Percentiles rank a stretch among this genome's conserved stretches.
phyloP scores from a whole-genome alignment of 2,888 invertebrate species.

The Aphodius sticticus region DNA sequence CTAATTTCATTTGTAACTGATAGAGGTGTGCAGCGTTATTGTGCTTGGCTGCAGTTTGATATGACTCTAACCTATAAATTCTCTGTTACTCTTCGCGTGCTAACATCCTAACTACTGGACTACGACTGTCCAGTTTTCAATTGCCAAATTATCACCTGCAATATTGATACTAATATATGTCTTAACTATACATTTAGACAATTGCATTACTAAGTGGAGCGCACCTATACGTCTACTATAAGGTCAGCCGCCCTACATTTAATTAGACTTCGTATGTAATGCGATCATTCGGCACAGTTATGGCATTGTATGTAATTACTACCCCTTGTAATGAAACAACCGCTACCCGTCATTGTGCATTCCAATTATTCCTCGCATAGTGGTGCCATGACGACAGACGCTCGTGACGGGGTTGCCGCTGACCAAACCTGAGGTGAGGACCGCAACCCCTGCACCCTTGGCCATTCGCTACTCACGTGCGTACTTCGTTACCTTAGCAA shows the following conservation, averaged over 20 bases:
- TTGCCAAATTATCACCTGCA: too few species aligned
- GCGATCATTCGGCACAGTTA: conserved; percentile 33
- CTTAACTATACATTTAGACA: too few species aligned
- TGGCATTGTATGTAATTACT: conserved; percentile 35
- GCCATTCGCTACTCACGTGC: not conserved
- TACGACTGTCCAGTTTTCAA: too few species aligned
- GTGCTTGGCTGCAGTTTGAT: too few species aligned
- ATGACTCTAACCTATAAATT: too few species aligned
- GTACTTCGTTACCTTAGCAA: not conserved
- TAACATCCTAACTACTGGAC: too few species aligned
- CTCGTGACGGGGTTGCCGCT: conserved; percentile 10
- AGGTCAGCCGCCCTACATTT: not conserved
- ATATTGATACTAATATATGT: too few species aligned
- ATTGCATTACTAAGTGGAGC: too few species aligned
- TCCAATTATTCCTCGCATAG: conserved; percentile 34
- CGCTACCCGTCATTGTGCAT: conserved; percentile 34
- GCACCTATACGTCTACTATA: too few species aligned
- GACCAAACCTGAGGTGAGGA: not conserved
- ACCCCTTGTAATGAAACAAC: conserved; percentile 34
- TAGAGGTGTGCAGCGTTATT: too few species aligned
- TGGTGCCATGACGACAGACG: conserved; percentile 34
- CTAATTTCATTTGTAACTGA: too few species aligned
- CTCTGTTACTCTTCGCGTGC: too few species aligned
- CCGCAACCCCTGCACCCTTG: not conserved
- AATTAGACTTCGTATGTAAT: conserved; percentile 24